Evolutionary conservation across 2,797 vertebrate species (phyloP), one percentile per base, ranked within the genome.

Genomic region (Paramormyrops hopkinsi): DNA sequence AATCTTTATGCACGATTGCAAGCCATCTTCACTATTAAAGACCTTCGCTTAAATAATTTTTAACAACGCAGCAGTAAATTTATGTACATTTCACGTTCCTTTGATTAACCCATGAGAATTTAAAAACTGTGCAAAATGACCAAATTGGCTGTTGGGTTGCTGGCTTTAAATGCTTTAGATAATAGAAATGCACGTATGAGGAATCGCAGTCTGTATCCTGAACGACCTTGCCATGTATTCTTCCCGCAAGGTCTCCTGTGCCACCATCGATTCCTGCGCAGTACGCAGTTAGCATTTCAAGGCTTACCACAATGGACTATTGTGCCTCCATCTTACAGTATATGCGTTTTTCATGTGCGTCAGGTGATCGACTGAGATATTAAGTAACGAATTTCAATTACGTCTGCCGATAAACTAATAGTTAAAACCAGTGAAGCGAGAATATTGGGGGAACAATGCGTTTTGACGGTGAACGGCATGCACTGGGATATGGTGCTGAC

Each of bases 221-320:
- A 85, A 91, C 90, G 92, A 93, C 92, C 92, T 93, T 93, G 92
- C 88, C 84, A 90, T 86, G 82, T 89, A 89, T 89, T 91, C 79
- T 85, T 9, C 88, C 90, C 89, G 90, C 89, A 92, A 90, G 89
- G 91, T 90, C 90, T 90, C 91, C 37, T 65, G 79, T 83, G 54
- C 53, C 50, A 89, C 76, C 88, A 79, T 8, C 53, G 76, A 86
- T 89, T 53, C 86, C 0, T 92, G 92, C 92, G 92, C 92, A 92
- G 90, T 92, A 91, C 92, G 91, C 91, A 83, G 65, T 88, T 82
- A 44, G 37, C 33, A 76, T 82, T 88, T 48, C 33, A 73, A 56
- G 51, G 79, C 84, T 87, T 62, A 25, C 53, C 19, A 59, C 88
- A 83, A 90, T 56, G 19, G 51, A 59, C 33, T 89, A 89, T 88